Evolutionary conservation across 2,888 invertebrate genomes (phyloP), one percentile per base, ranked within the genome.

Genomic region (Amiota communis): DNA sequence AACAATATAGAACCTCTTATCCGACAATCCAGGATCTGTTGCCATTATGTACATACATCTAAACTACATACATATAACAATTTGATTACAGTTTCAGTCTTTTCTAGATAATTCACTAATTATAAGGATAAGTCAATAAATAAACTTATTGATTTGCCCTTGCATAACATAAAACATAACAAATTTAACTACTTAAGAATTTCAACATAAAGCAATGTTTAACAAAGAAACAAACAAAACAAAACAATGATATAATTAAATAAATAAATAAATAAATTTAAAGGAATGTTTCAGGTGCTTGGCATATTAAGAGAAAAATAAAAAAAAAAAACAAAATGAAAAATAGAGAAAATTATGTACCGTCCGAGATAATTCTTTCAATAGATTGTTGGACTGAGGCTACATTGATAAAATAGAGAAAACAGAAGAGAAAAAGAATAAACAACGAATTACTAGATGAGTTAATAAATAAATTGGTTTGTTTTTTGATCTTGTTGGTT

Each of bases 321-420:
- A 75, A 79, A 82, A 79, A 79, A 84, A 84, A 83, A 78, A 59
- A 78, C 77, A 71, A 72, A 74, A 12, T 71, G 73, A 64, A 20
- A 76, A 80, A 77, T 77, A 78, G 77, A 80, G 79, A 81, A 85
- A 82, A 81, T 79, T 80, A 83, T 89, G 90, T 90, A 79, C 91
- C 92, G 82, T 91, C 87, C 79, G 91, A 90, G 78, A 90, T 87
- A 77, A 91, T 89, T 75, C 87, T 84, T 88, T 91, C 91, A 81
- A 92, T 88, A 47, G 92, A 92, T 81, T 91, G 88, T 89, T 92
- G 91, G 86, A 92, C 92, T 76, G 92, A 92, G 84, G 91, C 92
- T 92, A 88, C 75, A 86, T 87, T 85, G 84, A 83, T 87, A 85
- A 68, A 68, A 87, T 84, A 88, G 87, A 88, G 85, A 86, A 36